A percentile compares a stretch with the other conserved stretches of the same genome.
Evolutionary conservation across 2,797 vertebrate species (phyloP).

Genomic region (Leptatherina wallacei): DNA sequence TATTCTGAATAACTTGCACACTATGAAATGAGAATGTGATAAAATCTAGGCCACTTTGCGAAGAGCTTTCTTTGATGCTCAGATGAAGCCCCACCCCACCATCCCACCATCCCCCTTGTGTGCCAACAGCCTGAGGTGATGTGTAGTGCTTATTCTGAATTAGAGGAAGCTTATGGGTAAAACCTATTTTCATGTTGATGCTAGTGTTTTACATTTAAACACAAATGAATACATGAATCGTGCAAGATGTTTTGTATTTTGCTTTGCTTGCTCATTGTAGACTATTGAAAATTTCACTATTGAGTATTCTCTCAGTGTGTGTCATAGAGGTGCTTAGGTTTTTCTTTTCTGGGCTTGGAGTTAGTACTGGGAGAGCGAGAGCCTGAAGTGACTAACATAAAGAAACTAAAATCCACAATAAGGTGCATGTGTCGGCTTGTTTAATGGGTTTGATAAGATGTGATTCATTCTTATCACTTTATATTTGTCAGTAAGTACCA

Average conservation of each 20-base stretch:
- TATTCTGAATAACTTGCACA: constrained; percentile 40
- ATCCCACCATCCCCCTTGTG: background rate
- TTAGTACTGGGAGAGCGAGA: constrained; percentile 1
- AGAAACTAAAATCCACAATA: constrained; percentile 38
- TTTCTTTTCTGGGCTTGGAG: background rate
- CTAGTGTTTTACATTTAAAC: constrained; percentile 48
- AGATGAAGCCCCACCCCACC: constrained; percentile 20
- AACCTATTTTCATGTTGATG: constrained; percentile 48
- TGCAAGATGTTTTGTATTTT: constrained; percentile 16
- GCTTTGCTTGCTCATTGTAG: constrained; percentile 11
- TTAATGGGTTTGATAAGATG: constrained; percentile 33
- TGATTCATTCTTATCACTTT: constrained; percentile 16
- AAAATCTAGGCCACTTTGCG: constrained; percentile 67
- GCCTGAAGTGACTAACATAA: constrained; percentile 22
- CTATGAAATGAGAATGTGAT: constrained; percentile 52
- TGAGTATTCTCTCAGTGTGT: constrained; percentile 15
- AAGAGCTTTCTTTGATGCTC: constrained; percentile 60
- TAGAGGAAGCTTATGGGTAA: constrained; percentile 40
- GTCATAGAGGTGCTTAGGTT: constrained; percentile 7
- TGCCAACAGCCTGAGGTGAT: constrained; percentile 52
- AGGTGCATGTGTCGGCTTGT: constrained; percentile 49
- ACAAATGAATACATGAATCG: constrained; percentile 19
- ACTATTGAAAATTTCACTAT: constrained; percentile 6
- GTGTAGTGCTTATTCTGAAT: constrained; percentile 48
- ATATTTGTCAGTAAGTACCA: constrained; percentile 20